A percentile compares a stretch with the other conserved stretches of the same genome.
Evolutionary conservation across 2,113 vertebrate genomes (phyloP).

Genomic region (Rhabdornis inornatus): DNA sequence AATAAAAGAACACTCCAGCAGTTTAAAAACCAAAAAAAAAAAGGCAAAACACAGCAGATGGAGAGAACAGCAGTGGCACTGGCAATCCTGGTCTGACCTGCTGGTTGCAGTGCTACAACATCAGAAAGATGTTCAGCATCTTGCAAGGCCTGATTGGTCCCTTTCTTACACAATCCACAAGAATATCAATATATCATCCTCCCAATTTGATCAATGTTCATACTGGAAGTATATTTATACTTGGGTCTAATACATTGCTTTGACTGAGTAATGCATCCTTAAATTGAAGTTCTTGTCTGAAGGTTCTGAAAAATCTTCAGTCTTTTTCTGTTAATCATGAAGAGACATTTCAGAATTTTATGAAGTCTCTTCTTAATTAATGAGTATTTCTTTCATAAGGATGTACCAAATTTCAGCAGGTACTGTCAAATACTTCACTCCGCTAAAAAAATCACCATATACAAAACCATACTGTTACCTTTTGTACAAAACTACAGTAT

Average conservation of each 20-base stretch:
- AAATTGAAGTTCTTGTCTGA: not conserved
- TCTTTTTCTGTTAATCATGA: not conserved
- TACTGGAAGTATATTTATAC: not conserved
- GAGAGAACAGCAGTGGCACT: not conserved
- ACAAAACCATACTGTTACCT: not conserved
- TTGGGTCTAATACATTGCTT: not conserved
- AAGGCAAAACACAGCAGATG: not conserved
- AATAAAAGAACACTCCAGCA: not conserved
- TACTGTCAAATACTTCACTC: not conserved
- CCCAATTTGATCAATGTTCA: not conserved
- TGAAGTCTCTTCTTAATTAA: not conserved
- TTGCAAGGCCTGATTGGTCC: not conserved
- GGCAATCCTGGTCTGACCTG: not conserved
- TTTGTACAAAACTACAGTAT: not conserved
- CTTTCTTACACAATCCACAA: not conserved
- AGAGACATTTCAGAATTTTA: not conserved
- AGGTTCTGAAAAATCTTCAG: not conserved
- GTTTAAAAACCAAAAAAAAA: not conserved
- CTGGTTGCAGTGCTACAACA: not conserved
- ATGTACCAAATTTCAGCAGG: not conserved
- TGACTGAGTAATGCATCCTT: not conserved
- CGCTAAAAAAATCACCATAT: not conserved
- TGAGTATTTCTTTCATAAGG: not conserved
- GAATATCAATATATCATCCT: not conserved
- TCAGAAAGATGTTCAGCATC: not conserved